Conservation (phyloP, 1,140 invertebrate genomes). For the Nymphalis io region DNA sequence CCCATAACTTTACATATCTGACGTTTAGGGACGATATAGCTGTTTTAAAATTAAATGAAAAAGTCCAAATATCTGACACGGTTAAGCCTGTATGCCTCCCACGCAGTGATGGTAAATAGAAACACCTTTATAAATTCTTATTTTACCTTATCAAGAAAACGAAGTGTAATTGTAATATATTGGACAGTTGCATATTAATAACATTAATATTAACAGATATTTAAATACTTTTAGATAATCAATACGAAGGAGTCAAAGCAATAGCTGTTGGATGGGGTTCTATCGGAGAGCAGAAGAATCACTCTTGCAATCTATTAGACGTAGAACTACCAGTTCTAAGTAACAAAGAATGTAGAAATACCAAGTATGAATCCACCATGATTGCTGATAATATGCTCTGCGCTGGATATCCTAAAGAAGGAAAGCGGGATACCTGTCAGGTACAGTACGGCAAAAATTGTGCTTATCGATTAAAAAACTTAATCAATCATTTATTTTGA, state of each 20-base stretch:
- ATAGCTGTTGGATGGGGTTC: constrained; percentile 93
- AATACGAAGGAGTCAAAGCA: constrained; percentile 85
- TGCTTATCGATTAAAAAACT: no score
- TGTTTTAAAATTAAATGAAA: constrained; percentile 87
- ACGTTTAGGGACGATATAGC: constrained; percentile 93
- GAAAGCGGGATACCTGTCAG: constrained; percentile 92
- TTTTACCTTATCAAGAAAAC: no score
- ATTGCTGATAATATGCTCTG: constrained; percentile 93
- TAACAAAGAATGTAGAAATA: constrained; percentile 87
- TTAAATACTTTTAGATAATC: constrained; percentile 80
- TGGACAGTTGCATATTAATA: no score
- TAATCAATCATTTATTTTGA: no score
- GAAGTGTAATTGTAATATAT: no score
- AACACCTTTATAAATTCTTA: not conserved
- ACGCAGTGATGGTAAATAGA: constrained; percentile 81
- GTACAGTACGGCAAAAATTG: constrained; percentile 75
- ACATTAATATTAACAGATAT: not conserved
- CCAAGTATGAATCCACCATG: constrained; percentile 88
- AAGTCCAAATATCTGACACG: constrained; percentile 86
- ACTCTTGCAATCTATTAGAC: constrained; percentile 89
- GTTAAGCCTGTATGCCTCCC: constrained; percentile 91
- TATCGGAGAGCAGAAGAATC: constrained; percentile 87
- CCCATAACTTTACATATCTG: constrained; percentile 88
- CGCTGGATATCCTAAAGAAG: constrained; percentile 87
- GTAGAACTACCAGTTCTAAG: constrained; percentile 91